Conservation (phyloP, 2,888 invertebrate species). For the Alloplasta piceator region DNA sequence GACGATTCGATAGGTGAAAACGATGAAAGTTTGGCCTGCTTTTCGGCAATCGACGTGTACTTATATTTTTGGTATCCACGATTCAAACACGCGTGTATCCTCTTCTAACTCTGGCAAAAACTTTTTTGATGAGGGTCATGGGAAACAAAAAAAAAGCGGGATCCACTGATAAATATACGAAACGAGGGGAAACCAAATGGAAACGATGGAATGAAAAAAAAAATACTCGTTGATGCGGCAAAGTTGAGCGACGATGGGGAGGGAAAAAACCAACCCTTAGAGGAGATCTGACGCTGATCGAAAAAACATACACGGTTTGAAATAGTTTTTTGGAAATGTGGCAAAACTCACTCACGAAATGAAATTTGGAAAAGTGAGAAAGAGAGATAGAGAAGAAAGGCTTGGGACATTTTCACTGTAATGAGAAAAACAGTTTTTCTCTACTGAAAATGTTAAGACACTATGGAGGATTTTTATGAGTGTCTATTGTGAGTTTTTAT, state of each 20-base stretch:
- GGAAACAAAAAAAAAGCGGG: neutral
- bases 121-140: constrained; percentile 1
- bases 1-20: neutral
- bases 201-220: constrained; percentile 13
- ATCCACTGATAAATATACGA: constrained; percentile 2
- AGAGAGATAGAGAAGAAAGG: neutral
- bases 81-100: neutral
- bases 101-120: constrained; percentile 8
- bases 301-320: constrained; percentile 40
- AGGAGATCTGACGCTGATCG: constrained; percentile 50
- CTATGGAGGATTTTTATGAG: neutral
- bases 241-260: constrained; percentile 10
- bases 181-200: constrained; percentile 3
- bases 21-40: neutral
- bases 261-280: constrained; percentile 10
- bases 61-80: no score
- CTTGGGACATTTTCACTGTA: no score
- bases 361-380: neutral
- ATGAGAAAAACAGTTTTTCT: no score
- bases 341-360: constrained; percentile 28
- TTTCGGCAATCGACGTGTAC: no score
- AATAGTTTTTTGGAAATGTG: constrained; percentile 20
- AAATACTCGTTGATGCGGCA: constrained; percentile 12
- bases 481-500: neutral
- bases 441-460: neutral